Percentiles rank a stretch among this genome's conserved stretches.
Conservation (phyloP, 1,140 invertebrate species). For the Mycetomoellerius zeteki region DNA sequence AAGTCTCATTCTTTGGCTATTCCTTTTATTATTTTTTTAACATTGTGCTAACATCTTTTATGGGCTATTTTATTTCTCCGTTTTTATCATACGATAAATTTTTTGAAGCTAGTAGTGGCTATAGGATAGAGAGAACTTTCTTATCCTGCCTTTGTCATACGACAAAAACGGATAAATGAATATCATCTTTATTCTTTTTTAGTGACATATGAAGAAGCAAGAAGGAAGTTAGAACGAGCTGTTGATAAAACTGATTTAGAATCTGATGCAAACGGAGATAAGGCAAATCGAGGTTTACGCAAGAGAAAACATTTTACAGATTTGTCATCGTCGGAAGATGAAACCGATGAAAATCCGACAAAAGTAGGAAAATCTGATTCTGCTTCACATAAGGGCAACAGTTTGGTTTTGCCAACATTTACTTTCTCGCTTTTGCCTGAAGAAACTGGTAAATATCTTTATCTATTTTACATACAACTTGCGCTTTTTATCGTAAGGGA, state of each 20-base stretch:
- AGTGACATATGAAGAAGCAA: background rate
- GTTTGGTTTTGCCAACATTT: background rate
- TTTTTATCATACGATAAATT: too few relatives aligned
- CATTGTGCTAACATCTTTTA: background rate
- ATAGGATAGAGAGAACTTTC: too few relatives aligned
- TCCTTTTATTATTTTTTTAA: background rate
- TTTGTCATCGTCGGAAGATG: conserved; percentile 1
- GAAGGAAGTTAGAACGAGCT: background rate
- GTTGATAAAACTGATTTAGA: conserved; percentile 1
- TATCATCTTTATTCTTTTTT: background rate
- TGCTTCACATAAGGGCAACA: background rate
- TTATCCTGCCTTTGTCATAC: too few relatives aligned
- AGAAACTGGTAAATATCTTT: background rate
- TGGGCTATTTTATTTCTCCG: too few relatives aligned
- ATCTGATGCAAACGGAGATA: background rate
- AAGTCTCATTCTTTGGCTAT: background rate
- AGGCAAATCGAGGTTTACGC: background rate
- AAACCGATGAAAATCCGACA: background rate
- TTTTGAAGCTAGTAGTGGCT: too few relatives aligned
- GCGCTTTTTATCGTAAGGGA: background rate
- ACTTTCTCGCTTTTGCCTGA: background rate
- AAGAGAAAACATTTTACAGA: background rate
- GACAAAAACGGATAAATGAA: too few relatives aligned
- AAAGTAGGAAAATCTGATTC: background rate
- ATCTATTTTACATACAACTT: background rate